Percentiles rank a stretch among this genome's conserved stretches.
These are phyloP conservation scores for Zaprionus africanus DNA, from an alignment of 1,140 invertebrate genomes.

Conservation along the genomic window DNA sequence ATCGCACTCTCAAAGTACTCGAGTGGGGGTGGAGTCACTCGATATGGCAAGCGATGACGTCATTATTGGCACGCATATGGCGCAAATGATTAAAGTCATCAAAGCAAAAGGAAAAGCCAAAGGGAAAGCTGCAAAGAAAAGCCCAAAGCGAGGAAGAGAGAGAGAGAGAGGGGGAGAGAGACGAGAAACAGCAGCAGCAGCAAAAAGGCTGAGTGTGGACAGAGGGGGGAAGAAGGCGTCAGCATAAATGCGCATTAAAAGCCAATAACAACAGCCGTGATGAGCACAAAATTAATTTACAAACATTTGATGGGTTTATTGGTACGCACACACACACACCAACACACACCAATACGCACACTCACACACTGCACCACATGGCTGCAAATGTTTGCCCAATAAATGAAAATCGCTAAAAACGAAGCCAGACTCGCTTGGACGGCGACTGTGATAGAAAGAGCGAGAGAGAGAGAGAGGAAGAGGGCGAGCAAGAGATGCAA, in stretches of 20 bases:
- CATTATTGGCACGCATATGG: constrained; percentile 65
- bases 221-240: not conserved
- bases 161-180: too few relatives aligned
- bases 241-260: constrained; percentile 67
- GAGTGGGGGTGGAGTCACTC: not conserved
- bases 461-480: not conserved
- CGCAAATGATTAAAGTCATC: constrained; percentile 58
- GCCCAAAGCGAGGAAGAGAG: not conserved
- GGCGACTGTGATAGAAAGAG: not conserved
- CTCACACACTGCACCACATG: constrained; percentile 40
- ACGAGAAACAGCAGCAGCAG: not conserved
- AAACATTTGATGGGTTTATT: constrained; percentile 79
- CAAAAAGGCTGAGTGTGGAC: not conserved
- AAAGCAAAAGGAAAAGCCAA: constrained; percentile 36
- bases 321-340: constrained; percentile 45
- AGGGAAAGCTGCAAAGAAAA: not conserved
- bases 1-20: not conserved
- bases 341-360: constrained; percentile 26
- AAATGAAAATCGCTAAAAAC: constrained; percentile 59
- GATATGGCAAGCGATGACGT: constrained; percentile 44
- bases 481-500: constrained; percentile 38
- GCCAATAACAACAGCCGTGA: constrained; percentile 79
- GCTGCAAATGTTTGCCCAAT: constrained; percentile 70
- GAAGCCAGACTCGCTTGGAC: constrained; percentile 23
- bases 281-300: constrained; percentile 80